Base-by-base conservation (phyloP, 37 sponge, comb jelly and placozoan genomes). In the Aplysina aerophoba region DNA sequence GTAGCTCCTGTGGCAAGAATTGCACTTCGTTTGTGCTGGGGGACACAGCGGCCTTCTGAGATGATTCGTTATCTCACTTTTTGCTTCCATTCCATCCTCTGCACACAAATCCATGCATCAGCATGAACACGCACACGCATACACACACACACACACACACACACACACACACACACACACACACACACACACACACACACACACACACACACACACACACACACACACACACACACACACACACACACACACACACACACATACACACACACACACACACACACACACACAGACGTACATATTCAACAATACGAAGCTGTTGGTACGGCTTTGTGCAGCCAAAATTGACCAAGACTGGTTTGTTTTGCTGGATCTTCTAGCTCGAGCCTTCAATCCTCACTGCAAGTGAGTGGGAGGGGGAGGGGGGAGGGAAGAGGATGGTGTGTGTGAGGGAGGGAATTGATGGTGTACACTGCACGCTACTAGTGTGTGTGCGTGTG, bases 271-370 rank as follows among this genome's bases (percentile, higher is more conserved):
- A 8, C 66, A 64, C 66, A 64, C 8, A 8, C 66, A 64, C 66
- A 64, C 66, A 64, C 66, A 64, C 66, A 33, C 75, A 73, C n/a
- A 97, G 98, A 73, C 84, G n/a, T 95, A 89, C 74, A 97, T 97
- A 38, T 93, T 90, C 79, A 91, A 92, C 54, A 95, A 91, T 66
- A 78, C 90, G 3, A 56, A 79, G 56, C 69, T 91, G 36, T 67
- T 97, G 71, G 94, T 97, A 20, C 91, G 95, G 74, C 89, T 97
- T 50, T 93, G 97, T 87, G 96, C 88, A 15, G 87, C 65, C 57
- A 97, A 95, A 78, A 54, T 97, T 34, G 84, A 85, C 59, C 87
- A 95, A 56, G 96, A 97, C 80, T 90, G 90, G 86, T 91, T 95
- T 74, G 67, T 79, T 59, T 85, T 97, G 27, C 74, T 95, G 61